These are phyloP conservation scores for Pinctada fucata DNA, from an alignment of 2,888 invertebrate species.

Conservation along the genomic window DNA sequence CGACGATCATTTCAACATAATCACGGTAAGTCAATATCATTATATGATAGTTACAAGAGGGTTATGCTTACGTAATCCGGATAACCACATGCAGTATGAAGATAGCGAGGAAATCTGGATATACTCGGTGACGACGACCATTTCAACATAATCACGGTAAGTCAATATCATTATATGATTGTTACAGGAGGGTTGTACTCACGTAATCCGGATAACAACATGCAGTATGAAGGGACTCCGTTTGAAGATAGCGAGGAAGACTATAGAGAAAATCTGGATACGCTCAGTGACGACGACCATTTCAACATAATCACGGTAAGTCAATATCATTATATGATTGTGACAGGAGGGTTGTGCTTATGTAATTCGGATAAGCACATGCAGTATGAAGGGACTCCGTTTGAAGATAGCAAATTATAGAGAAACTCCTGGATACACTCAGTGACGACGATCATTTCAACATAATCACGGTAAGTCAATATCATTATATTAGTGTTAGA, in stretches of 20 bases:
- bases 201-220: constrained; percentile 80
- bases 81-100: constrained; percentile 96
- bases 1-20: constrained; percentile 97
- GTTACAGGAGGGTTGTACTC: too few species aligned
- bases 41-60: background rate
- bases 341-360: too few species aligned
- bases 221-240: constrained; percentile 97
- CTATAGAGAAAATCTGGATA: constrained; percentile 93
- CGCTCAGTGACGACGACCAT: constrained; percentile 98
- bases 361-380: constrained; percentile 82
- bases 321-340: background rate
- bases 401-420: constrained; percentile 95
- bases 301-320: constrained; percentile 89
- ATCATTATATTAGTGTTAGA: background rate
- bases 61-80: too few species aligned
- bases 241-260: constrained; percentile 93
- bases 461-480: constrained; percentile 83
- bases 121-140: constrained; percentile 99
- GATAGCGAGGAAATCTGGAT: constrained; percentile 92
- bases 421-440: constrained; percentile 94
- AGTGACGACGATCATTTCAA: constrained; percentile 99
- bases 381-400: constrained; percentile 95
- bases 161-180: constrained; percentile 12
- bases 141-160: constrained; percentile 89
- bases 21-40: constrained; percentile 80